phyloP scores from a whole-genome alignment of 2,113 vertebrate species.

The Dasyurus viverrinus region DNA sequence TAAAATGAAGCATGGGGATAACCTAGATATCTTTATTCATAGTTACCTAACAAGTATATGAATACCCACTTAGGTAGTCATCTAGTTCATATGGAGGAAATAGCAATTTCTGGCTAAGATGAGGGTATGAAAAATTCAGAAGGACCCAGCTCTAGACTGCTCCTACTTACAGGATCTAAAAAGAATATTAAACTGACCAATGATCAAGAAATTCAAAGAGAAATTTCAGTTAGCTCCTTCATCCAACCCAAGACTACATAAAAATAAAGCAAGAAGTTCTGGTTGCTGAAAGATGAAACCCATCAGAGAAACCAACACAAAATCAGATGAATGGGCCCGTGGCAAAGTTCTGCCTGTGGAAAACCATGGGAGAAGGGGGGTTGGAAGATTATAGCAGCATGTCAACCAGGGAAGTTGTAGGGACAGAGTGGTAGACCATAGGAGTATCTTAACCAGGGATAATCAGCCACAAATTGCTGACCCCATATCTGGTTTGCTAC shows the following conservation, averaged over 20 bases:
- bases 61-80: background rate
- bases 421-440: background rate
- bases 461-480: background rate
- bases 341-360: background rate
- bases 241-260: background rate
- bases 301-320: background rate
- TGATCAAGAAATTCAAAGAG: background rate
- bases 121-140: background rate
- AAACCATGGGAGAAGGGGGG: background rate
- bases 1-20: too few species aligned
- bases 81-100: background rate
- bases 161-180: background rate
- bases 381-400: background rate
- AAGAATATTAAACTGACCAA: background rate
- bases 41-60: background rate
- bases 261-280: background rate
- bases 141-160: background rate
- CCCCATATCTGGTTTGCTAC: background rate
- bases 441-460: background rate
- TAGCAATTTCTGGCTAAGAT: background rate
- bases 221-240: background rate
- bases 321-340: background rate
- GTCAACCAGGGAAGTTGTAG: background rate
- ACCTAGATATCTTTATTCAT: background rate
- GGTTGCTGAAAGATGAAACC: background rate